These are phyloP conservation scores for Dromaius novaehollandiae DNA, from an alignment of 2,113 vertebrate species.

Conservation along the genomic window DNA sequence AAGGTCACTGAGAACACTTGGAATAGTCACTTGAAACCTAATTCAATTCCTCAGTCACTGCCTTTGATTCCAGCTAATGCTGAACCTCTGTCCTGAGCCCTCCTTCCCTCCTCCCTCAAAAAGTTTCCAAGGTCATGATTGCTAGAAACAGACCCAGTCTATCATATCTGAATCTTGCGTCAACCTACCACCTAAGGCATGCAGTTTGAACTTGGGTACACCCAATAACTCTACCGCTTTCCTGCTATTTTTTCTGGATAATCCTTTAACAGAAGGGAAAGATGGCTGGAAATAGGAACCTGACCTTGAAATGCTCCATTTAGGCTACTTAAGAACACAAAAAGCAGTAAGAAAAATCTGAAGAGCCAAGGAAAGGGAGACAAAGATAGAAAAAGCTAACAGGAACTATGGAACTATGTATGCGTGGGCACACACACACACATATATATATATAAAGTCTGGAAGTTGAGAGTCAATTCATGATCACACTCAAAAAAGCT, in stretches of 20 bases:
- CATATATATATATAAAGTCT: neutral
- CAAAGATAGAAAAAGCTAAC: neutral
- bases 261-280: neutral
- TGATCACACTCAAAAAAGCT: neutral
- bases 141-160: neutral
- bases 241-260: rapidly evolving
- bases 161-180: neutral
- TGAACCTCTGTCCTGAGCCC: neutral
- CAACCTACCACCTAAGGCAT: neutral
- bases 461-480: neutral
- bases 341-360: neutral
- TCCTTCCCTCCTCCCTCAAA: neutral
- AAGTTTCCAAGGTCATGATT: neutral
- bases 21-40: neutral
- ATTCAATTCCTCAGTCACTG: neutral
- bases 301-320: neutral
- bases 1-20: neutral
- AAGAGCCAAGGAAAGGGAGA: neutral
- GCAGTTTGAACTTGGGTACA: neutral
- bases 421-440: no score
- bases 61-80: neutral
- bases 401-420: no score
- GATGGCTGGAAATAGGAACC: neutral
- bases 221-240: neutral
- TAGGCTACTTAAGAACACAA: neutral